Conservation (phyloP, 1,140 invertebrate genomes). For the Leptoteleia sp. region DNA sequence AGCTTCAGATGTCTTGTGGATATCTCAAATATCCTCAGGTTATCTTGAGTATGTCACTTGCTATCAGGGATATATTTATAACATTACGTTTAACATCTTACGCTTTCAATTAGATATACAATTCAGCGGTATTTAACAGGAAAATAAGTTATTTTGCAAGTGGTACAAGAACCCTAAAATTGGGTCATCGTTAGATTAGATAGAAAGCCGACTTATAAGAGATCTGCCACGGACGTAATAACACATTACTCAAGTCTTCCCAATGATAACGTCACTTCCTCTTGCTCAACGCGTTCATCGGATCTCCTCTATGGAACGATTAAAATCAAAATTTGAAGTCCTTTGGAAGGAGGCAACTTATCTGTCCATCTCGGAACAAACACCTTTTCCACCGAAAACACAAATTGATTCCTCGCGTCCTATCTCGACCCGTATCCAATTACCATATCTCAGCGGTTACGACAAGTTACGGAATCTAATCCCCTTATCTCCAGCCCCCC, state of each 20-base stretch:
- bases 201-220: conserved; percentile 37
- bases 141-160: too few relatives aligned
- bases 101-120: too few relatives aligned
- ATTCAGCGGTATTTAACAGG: too few relatives aligned
- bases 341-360: conserved; percentile 4
- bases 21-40: too few relatives aligned
- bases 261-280: conserved; percentile 48
- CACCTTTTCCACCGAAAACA: conserved; percentile 13
- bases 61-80: too few relatives aligned
- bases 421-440: conserved; percentile 2
- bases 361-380: conserved; percentile 24
- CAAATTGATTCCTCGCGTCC: conserved; percentile 23
- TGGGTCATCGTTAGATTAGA: conserved; percentile 20
- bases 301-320: conserved; percentile 16
- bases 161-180: too few relatives aligned
- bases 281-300: conserved; percentile 36
- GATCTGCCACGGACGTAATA: conserved; percentile 22
- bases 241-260: conserved; percentile 40
- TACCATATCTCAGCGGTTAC: conserved; percentile 7
- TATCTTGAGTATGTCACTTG: too few relatives aligned
- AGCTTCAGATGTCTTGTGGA: too few relatives aligned
- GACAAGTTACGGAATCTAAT: conserved; percentile 5
- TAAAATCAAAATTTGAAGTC: conserved; percentile 47
- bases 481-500: conserved; percentile 8
- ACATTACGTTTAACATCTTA: too few relatives aligned